Percentiles rank a stretch among this genome's conserved stretches.
Evolutionary conservation across 2,888 invertebrate species (phyloP).

Genomic region (Ectobius pallidus): DNA sequence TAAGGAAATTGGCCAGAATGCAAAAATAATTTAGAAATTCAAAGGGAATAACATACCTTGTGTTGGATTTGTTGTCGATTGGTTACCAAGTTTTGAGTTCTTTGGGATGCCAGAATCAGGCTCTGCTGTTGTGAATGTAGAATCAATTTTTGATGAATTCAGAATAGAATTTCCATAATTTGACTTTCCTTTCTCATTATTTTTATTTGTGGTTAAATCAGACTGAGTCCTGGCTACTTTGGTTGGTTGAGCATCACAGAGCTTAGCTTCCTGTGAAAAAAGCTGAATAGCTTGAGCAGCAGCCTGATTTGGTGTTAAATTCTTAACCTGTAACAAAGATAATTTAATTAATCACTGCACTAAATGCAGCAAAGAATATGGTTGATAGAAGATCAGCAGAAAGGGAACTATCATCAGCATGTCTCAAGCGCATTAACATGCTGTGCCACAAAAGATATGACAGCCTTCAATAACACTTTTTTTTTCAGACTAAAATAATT

Average conservation of each 20-base stretch:
- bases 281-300: constrained; percentile 88
- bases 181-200: constrained; percentile 13
- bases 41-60: too few species aligned
- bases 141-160: background rate
- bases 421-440: too few species aligned
- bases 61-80: constrained; percentile 21
- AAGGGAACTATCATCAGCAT: too few species aligned
- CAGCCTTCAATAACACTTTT: background rate
- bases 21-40: too few species aligned
- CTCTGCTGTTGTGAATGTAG: background rate
- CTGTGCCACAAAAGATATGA: too few species aligned
- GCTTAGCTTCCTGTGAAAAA: constrained; percentile 80
- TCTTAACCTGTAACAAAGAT: constrained; percentile 61
- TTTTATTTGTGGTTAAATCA: constrained; percentile 25
- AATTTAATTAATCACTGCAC: background rate
- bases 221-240: constrained; percentile 66
- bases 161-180: constrained; percentile 31
- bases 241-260: constrained; percentile 76
- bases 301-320: constrained; percentile 85
- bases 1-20: too few species aligned
- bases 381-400: too few species aligned
- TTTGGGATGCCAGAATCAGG: constrained; percentile 21
- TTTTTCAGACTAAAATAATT: too few species aligned
- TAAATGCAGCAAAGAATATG: background rate
- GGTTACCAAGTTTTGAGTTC: constrained; percentile 27